Conservation (phyloP, 2,797 vertebrate species). For the Chrysolophus pictus region DNA sequence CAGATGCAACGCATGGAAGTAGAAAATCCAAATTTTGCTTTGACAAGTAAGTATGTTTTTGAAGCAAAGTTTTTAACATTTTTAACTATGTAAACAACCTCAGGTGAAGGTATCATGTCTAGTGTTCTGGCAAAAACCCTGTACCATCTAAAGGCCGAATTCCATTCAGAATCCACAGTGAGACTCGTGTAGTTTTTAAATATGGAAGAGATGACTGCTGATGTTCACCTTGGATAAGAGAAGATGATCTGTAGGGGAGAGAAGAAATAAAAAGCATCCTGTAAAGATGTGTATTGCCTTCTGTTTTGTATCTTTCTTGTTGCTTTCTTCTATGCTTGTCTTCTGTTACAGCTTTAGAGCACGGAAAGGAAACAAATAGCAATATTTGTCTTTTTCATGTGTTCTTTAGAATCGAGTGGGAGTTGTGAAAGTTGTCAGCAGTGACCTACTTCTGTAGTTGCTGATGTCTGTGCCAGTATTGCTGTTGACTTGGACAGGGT, state of each 20-base stretch:
- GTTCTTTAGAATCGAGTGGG: background rate
- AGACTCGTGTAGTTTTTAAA: background rate
- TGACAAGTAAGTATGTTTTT: slow-evolving; percentile 89
- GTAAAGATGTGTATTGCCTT: background rate
- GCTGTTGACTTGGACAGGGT: slow-evolving; percentile 4
- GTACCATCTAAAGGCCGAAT: background rate
- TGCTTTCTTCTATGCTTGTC: background rate
- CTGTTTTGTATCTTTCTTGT: background rate
- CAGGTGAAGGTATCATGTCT: background rate
- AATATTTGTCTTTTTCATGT: background rate
- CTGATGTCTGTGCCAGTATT: slow-evolving; percentile 36
- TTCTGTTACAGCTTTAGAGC: background rate
- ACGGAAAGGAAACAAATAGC: background rate
- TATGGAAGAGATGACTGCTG: background rate
- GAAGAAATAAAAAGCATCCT: background rate
- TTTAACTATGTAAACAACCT: background rate
- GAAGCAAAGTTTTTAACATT: background rate
- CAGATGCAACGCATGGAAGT: slow-evolving; percentile 97
- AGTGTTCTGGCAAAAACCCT: background rate
- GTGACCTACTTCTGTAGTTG: slow-evolving; percentile 4
- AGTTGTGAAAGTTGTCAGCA: slow-evolving; percentile 23
- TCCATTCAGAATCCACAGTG: background rate
- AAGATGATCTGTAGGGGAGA: background rate
- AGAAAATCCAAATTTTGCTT: slow-evolving; percentile 96
- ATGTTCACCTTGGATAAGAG: background rate